These are phyloP conservation scores for Platorchestia sp. DNA, from an alignment of 1,140 invertebrate species.

Conservation along the genomic window DNA sequence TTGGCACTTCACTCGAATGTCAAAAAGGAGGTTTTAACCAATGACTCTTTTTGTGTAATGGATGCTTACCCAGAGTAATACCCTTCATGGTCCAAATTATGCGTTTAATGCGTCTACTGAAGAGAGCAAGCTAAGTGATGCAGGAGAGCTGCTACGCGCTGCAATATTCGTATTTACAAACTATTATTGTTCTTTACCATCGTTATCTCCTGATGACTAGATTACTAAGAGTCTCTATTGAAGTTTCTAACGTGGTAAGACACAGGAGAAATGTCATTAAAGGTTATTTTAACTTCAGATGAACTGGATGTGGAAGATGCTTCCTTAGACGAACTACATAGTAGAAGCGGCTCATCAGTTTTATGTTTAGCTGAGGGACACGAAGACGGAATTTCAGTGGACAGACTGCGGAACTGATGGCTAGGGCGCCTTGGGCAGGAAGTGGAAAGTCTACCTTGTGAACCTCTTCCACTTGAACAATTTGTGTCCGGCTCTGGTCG, in stretches of 20 bases:
- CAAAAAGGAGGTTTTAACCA: not conserved
- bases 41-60: not conserved
- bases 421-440: not conserved
- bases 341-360: not conserved
- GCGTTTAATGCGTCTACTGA: not conserved
- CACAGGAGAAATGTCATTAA: slow-evolving; percentile 49
- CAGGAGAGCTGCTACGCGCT: slow-evolving; percentile 34
- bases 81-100: slow-evolving; percentile 16
- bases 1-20: not conserved
- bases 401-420: slow-evolving; percentile 35
- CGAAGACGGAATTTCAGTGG: slow-evolving; percentile 51
- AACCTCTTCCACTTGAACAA: not conserved
- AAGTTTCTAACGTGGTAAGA: slow-evolving; percentile 54
- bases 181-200: slow-evolving; percentile 45
- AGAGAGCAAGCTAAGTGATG: slow-evolving; percentile 18
- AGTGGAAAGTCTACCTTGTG: slow-evolving; percentile 17
- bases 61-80: not conserved
- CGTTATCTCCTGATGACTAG: not conserved
- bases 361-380: not conserved
- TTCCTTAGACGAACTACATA: not conserved
- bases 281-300: slow-evolving; percentile 38
- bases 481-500: not conserved
- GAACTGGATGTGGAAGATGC: slow-evolving; percentile 6
- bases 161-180: slow-evolving; percentile 30
- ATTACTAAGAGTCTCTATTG: slow-evolving; percentile 38